These are phyloP conservation scores for Distichodus sexfasciatus DNA, from an alignment of 2,797 vertebrate species.

Conservation along the genomic window DNA sequence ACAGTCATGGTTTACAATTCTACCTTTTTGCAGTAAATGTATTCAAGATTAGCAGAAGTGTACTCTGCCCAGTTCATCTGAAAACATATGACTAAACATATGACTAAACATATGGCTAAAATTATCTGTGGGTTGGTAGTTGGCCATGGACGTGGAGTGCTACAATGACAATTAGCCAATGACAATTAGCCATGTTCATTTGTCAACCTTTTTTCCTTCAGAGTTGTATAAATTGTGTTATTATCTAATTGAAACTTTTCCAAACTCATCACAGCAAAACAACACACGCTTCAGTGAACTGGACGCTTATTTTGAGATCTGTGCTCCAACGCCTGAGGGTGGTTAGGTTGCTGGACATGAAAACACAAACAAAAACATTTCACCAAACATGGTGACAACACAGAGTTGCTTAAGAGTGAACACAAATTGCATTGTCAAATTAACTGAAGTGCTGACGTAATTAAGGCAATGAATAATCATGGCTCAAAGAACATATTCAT, in stretches of 20 bases:
- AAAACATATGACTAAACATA: no score
- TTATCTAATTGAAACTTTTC: not conserved
- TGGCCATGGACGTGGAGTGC: not conserved
- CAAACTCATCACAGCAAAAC: conserved; percentile 15
- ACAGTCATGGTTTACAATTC: no score
- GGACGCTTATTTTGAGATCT: not conserved
- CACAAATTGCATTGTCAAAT: conserved; percentile 67
- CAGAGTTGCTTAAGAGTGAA: conserved; percentile 53
- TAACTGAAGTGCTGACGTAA: conserved; percentile 65
- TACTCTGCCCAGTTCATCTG: no score
- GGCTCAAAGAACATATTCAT: conserved; percentile 57
- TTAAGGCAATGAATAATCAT: conserved; percentile 64
- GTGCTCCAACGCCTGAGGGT: not conserved
- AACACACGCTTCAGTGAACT: not conserved
- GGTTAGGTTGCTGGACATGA: no score
- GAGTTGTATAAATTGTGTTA: no score
- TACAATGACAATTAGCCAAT: conserved; percentile 17
- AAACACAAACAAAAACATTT: no score
- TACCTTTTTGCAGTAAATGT: no score
- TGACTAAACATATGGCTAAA: not conserved
- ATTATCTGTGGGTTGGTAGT: not conserved
- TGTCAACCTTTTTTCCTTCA: not conserved
- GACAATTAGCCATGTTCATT: conserved; percentile 12
- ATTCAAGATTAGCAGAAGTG: no score
- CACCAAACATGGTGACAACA: conserved; percentile 54